Base-by-base conservation (phyloP, 2,797 vertebrate genomes). In the Darevskia mixta region DNA sequence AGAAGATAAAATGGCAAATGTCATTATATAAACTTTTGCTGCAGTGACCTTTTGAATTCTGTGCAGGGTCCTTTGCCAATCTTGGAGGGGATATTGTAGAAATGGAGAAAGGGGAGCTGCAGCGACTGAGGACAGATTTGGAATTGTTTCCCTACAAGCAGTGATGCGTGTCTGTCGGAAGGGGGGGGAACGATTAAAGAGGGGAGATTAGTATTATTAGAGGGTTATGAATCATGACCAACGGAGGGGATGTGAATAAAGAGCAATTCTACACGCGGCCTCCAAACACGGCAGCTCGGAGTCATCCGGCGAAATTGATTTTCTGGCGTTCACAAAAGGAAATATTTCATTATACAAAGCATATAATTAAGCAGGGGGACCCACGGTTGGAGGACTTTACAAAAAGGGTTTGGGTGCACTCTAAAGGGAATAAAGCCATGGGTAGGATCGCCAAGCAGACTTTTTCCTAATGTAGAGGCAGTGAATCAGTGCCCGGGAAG, bases 1-100 rank as follows among this genome's bases (percentile, higher is more conserved):
- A 79, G 75, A 71, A 79, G 72, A 45, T 32, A 72, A 71, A 88
- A 79, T 27, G 75, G 75, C 81, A 79, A 83, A 77, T 79, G 76
- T 79, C 82, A 67, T 11, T 0, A 58, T 17, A 84, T 58, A 45
- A 79, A 79, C 45, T 4, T 32, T 43, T 38, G 43, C 35, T 2
- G 49, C 32, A 1, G 35, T 83, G 82, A 83, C 73, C 75, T 88
- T 88, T 83, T 1, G 1, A 72, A 25, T 79, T 45, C 4, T 6
- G 1, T 5, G 3, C 49, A 17, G 32, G 75, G 8, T 64, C 75
- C 29, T 79, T 79, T 27, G 69, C 77, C 25, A 17, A 11, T 67
- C 38, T 80, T 7, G 2, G 55, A 43, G 38, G 11, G 55, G 38
- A 73, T 45, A 49, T 38, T 23, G 49, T 23, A 73, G 35, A 69